A percentile compares a stretch with the other conserved stretches of the same genome.
These are phyloP conservation scores for Neolamprologus multifasciatus DNA, from an alignment of 2,797 vertebrate species.

Conservation along the genomic window DNA sequence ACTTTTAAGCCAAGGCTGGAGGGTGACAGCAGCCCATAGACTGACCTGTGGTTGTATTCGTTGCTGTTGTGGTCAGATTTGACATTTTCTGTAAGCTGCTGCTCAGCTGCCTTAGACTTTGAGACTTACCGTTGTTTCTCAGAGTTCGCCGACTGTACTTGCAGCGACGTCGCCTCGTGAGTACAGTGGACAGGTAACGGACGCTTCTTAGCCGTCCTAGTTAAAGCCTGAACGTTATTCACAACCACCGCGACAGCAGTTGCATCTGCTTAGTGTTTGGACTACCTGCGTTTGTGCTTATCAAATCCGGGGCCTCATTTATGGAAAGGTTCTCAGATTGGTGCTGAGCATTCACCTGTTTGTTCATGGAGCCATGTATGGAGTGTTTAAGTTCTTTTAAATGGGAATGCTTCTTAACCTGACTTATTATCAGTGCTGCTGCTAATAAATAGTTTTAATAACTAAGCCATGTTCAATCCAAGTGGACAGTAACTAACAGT, in stretches of 20 bases:
- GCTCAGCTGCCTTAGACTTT: neutral
- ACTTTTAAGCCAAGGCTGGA: neutral
- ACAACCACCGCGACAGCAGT: neutral
- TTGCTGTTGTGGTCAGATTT: neutral
- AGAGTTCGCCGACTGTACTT: neutral
- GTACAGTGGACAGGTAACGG: neutral
- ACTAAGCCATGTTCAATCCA: neutral
- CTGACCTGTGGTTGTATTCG: neutral
- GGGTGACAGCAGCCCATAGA: neutral
- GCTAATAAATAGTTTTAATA: neutral
- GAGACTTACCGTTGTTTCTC: neutral
- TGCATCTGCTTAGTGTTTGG: neutral
- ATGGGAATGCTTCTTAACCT: neutral
- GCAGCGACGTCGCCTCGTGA: neutral
- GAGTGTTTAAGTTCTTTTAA: neutral
- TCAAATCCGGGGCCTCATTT: neutral
- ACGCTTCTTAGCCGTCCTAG: neutral
- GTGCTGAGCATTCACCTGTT: neutral
- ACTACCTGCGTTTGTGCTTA: neutral
- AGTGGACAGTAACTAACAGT: neutral
- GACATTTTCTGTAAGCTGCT: neutral
- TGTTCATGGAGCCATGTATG: neutral
- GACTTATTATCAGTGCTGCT: neutral
- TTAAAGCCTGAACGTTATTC: neutral
- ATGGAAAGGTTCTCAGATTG: neutral